Conservation (phyloP, 2,797 vertebrate species). For the Paratrypauchen microcephalus region DNA sequence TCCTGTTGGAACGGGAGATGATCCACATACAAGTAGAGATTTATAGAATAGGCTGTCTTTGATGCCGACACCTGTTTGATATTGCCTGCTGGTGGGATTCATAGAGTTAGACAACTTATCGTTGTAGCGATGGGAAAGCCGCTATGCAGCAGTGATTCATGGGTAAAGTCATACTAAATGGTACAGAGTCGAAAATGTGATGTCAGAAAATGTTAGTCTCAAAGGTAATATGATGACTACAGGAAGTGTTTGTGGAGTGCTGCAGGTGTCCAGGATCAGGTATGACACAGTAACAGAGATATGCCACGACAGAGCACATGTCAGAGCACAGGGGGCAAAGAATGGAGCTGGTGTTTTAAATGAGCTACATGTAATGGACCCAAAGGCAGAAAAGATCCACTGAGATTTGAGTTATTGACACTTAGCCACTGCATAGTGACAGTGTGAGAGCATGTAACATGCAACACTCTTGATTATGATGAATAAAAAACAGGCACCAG, state of each 20-base stretch:
- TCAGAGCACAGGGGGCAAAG: not conserved
- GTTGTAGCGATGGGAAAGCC: constrained; percentile 56
- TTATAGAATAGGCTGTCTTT: constrained; percentile 76
- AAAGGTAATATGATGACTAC: constrained; percentile 32
- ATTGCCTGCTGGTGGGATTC: constrained; percentile 70
- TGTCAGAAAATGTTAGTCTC: constrained; percentile 41
- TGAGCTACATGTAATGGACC: constrained; percentile 38
- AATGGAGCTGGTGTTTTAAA: constrained; percentile 21
- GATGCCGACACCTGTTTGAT: constrained; percentile 79
- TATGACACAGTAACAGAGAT: constrained; percentile 16
- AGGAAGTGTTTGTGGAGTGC: constrained; percentile 8
- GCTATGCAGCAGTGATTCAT: constrained; percentile 60
- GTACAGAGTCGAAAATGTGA: constrained; percentile 46
- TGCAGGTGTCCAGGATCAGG: constrained; percentile 32
- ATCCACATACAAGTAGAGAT: constrained; percentile 72
- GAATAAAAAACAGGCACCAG: constrained; percentile 45
- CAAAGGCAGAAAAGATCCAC: constrained; percentile 24
- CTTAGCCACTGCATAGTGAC: constrained; percentile 33
- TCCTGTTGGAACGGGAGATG: constrained; percentile 65
- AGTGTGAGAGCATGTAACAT: constrained; percentile 34
- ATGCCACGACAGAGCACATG: constrained; percentile 14
- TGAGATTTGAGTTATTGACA: constrained; percentile 39
- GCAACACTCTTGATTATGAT: constrained; percentile 37
- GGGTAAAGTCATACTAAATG: constrained; percentile 56
- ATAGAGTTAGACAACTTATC: constrained; percentile 66